Evolutionary conservation across 2,888 invertebrate genomes (phyloP), one percentile per base, ranked within the genome.

Genomic region (Tachina fera): DNA sequence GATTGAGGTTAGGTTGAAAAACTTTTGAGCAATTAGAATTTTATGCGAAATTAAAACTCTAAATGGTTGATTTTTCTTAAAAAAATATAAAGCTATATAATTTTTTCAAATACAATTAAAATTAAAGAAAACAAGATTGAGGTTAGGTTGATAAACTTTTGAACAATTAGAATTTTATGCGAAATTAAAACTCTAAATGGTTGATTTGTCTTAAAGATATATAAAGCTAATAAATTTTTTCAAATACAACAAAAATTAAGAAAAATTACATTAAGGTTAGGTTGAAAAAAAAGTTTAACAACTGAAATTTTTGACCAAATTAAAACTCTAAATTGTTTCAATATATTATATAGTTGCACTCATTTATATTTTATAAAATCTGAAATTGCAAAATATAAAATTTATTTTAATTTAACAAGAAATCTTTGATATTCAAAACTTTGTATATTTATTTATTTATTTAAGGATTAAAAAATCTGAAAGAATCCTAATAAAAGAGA

Each of bases 1-100:
- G 43, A 19, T 53, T 75, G 63, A 75, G 63, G 75, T 63, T 75
- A 63, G 43, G 14, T 75, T 43, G 63, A 75, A 74, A 9, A 39
- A 74, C 14, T 31, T 8, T 58, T 1, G 1, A 8, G 1, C 9
- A 31, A 31, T 14, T 13, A 1, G 0, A 11, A 19, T 11, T 13
- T 31, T 4, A 31, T 0, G 0, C 22, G 13, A 22, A 56, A 56
- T 6, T 14, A 9, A 19, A 43, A 63, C 10, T 45, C 10, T 45
- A 1, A 8, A 4, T 5, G 0, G 43, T 31, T 61, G 11, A 3
- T 43, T 43, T 43, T 16, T 19, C 8, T 16, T 8, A 9, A 16
- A 19, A 8, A 14, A 11, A 13, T 11, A 6, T 0, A n/a, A 16
- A 8, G 4, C 0, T 1, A 6, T 13, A 2, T 13, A 39, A 16